Evolutionary conservation across 2,113 vertebrate genomes (phyloP).

Genomic region (Chelonoidis abingdonii): DNA sequence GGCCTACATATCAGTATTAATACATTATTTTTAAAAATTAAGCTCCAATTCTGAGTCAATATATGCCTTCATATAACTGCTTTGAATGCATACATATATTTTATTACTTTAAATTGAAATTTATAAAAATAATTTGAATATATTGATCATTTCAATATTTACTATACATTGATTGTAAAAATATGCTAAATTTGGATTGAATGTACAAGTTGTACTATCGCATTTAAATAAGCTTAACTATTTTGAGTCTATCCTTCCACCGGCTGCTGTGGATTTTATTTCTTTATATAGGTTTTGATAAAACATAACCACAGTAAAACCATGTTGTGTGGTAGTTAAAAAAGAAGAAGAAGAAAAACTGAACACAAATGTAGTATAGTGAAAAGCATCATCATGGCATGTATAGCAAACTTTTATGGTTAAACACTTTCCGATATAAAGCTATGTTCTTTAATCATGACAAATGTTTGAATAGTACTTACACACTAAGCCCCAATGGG

Average conservation of each 20-base stretch:
- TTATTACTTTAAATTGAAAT: neutral
- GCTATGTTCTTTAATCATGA: neutral
- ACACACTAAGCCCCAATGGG: neutral
- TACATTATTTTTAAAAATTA: constrained; percentile 4
- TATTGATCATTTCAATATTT: neutral
- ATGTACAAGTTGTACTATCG: neutral
- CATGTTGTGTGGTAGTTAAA: neutral
- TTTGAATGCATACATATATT: neutral
- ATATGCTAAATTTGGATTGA: neutral
- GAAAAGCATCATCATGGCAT: neutral
- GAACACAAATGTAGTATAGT: neutral
- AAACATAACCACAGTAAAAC: neutral
- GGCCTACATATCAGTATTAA: neutral
- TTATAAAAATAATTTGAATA: neutral
- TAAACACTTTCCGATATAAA: neutral
- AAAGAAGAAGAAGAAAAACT: neutral
- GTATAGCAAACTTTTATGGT: neutral
- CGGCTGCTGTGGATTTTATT: neutral
- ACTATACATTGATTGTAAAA: neutral
- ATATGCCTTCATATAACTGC: neutral
- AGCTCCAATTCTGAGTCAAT: neutral
- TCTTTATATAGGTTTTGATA: neutral
- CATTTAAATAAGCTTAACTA: neutral
- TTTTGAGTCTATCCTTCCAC: neutral
- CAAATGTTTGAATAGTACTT: constrained; percentile 21